These are phyloP conservation scores for Caradrina kadenii DNA, from an alignment of 2,888 invertebrate species.

Conservation along the genomic window DNA sequence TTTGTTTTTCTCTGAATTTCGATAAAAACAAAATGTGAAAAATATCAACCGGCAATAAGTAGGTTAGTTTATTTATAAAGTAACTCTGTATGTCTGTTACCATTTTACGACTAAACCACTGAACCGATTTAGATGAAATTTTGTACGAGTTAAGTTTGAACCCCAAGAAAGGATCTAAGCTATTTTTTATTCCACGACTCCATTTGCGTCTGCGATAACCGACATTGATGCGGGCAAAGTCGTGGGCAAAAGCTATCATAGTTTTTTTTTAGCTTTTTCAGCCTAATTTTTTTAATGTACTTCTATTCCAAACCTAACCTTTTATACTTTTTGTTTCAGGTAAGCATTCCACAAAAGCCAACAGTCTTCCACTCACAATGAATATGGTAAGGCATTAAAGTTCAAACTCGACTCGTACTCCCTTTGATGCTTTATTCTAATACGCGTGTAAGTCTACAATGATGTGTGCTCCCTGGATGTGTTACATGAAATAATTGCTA, in stretches of 20 bases:
- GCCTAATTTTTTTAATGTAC: background rate
- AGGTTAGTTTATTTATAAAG: no score
- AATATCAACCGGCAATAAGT: background rate
- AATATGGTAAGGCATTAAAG: slow-evolving; percentile 42
- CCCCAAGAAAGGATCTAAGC: no score
- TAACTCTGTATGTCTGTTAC: no score
- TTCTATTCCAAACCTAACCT: slow-evolving; percentile 8
- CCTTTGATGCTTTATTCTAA: slow-evolving; percentile 59
- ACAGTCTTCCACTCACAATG: slow-evolving; percentile 3
- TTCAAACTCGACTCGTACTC: slow-evolving; percentile 49
- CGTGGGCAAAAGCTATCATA: no score
- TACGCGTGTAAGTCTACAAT: slow-evolving; percentile 53
- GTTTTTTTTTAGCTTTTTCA: background rate
- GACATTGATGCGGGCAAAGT: no score
- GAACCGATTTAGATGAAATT: no score
- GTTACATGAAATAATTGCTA: slow-evolving; percentile 37
- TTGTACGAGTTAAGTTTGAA: no score
- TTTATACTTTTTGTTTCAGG: slow-evolving; percentile 45
- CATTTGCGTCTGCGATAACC: no score
- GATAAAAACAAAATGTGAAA: background rate
- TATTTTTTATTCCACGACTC: no score
- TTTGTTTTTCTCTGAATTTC: slow-evolving; percentile 1
- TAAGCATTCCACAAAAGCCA: slow-evolving; percentile 39
- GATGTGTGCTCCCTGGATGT: slow-evolving; percentile 52
- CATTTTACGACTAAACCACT: no score